Evolutionary conservation across 2,888 invertebrate genomes (phyloP).

Genomic region (Cyaniris semiargus): DNA sequence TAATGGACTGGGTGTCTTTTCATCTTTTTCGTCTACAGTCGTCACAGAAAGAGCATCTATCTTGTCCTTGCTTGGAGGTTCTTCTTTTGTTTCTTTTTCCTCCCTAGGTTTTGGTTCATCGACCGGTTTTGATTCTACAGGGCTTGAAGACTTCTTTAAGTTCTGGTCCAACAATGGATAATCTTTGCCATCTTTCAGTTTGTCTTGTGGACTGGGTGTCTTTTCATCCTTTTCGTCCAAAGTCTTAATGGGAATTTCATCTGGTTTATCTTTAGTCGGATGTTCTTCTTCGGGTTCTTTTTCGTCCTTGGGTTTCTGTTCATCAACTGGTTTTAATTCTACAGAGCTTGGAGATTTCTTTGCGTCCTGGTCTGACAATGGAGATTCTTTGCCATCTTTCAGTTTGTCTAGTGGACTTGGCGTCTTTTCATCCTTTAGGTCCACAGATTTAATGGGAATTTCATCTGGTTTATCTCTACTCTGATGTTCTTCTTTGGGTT

Average conservation of each 20-base stretch:
- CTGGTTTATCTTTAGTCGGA: background rate
- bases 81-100: no score
- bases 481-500: background rate
- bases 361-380: conserved; percentile 15
- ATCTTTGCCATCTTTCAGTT: background rate
- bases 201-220: background rate
- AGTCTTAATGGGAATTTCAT: background rate
- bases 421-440: background rate
- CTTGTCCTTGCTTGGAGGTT: background rate
- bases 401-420: background rate
- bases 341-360: conserved; percentile 35
- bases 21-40: background rate
- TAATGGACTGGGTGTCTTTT: conserved; percentile 15
- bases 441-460: background rate
- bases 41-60: background rate
- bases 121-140: background rate
- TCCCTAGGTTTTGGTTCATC: no score
- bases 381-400: background rate
- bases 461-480: background rate
- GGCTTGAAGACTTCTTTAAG: background rate
- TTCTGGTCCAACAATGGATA: background rate
- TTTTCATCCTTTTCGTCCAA: conserved; percentile 8
- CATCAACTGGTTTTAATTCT: background rate
- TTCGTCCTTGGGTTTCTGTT: background rate
- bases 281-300: conserved; percentile 13